Evolutionary conservation across 2,888 invertebrate species (phyloP).

Genomic region (Sesia bembeciformis): DNA sequence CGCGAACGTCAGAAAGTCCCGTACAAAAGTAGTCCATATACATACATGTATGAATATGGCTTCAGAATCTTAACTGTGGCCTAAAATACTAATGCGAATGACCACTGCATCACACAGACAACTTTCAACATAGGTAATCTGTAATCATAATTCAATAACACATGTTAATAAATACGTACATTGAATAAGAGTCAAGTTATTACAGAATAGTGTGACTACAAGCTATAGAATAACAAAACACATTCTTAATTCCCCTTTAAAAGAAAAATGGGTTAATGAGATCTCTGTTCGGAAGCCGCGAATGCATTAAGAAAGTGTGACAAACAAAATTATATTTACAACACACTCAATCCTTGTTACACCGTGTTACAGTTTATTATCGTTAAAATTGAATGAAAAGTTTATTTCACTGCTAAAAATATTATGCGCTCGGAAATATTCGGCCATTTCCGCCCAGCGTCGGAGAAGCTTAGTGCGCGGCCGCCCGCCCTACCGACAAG

Average conservation of each 20-base stretch:
- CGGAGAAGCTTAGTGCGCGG: constrained; percentile 37
- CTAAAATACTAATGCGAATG: no score
- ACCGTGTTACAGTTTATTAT: constrained; percentile 5
- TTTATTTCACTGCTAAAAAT: not conserved
- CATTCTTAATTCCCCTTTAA: constrained; percentile 34
- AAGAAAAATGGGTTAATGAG: constrained; percentile 61
- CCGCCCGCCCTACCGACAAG: constrained; percentile 54
- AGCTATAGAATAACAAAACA: not conserved
- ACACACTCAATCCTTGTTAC: not conserved
- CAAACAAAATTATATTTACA: constrained; percentile 5
- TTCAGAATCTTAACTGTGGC: no score
- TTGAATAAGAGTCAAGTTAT: no score
- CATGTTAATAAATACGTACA: no score
- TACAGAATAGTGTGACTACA: no score
- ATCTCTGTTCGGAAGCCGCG: constrained; percentile 37
- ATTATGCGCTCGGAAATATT: constrained; percentile 13
- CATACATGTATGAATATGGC: no score
- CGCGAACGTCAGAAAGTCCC: no score
- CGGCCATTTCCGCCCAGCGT: constrained; percentile 39
- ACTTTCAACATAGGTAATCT: no score
- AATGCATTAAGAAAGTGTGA: constrained; percentile 37
- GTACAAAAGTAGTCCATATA: no score
- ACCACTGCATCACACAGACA: no score
- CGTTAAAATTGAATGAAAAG: not conserved
- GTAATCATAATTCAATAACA: no score